Evolutionary conservation across 2,113 vertebrate genomes (phyloP), one percentile per base, ranked within the genome.

Genomic region (Balaenoptera acutorostrata): DNA sequence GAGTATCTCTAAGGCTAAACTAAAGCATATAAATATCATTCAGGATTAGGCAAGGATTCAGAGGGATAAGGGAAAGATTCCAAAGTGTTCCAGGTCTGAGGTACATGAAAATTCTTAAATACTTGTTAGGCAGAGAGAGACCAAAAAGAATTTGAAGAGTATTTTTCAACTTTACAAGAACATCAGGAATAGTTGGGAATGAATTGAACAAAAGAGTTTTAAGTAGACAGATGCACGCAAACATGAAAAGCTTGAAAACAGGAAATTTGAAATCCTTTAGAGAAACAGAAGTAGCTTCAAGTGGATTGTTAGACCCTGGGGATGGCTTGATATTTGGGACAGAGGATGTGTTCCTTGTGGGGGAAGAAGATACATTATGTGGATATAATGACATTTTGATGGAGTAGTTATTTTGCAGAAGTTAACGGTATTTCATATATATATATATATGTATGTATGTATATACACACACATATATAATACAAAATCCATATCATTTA

Each of bases 1-100:
- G 17, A 12, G 33, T 29, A 13, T 39, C 69, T 72, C 27, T 39
- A 15, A 21, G 55, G 23, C n/a, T 23, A 8, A 41, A 63, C 31
- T 4, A 39, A 8, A 23, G 3, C 6, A 27, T 8, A 0, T 15
- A 31, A 0, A 0, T 23, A 75, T 57, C 49, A 14, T 0, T 44
- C 7, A 27, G 20, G 20, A 69, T 25, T 3, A 57, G 36, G 39
- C 20, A 13, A 82, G 31, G 52, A 46, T 71, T 69, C 14, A 6
- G 36, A n/a, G 64, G 20, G 49, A 59, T 5, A 25, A 69, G 63
- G 29, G 29, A 17, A 57, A 6, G 23, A 12, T 18, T 49, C 39
- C 41, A 20, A 8, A 31, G 41, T 59, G 8, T 23, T 49, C 12
- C 9, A 31, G 63, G 52, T 46, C 29, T 5, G 27, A 94, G 49